Conservation (phyloP, 2,888 invertebrate species). For the Limulus polyphemus region DNA sequence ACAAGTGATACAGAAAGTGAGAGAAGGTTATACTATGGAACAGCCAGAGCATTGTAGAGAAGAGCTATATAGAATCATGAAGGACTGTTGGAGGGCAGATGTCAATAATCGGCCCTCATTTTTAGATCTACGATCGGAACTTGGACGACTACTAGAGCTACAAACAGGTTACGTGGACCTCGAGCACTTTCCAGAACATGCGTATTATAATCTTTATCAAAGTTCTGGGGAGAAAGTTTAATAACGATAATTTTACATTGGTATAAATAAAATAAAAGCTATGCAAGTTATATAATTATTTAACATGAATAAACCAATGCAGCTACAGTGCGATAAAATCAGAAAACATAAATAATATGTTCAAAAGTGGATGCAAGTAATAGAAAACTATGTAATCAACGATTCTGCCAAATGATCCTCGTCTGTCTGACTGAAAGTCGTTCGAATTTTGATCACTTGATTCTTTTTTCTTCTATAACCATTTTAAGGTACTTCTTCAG, state of each 20-base stretch:
- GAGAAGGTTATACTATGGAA: constrained; percentile 62
- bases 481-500: too few relatives aligned
- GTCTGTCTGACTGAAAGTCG: too few relatives aligned
- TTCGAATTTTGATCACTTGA: too few relatives aligned
- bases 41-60: constrained; percentile 65
- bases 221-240: constrained; percentile 8
- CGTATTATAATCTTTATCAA: constrained; percentile 27
- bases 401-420: too few relatives aligned
- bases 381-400: too few relatives aligned
- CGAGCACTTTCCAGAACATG: constrained; percentile 47
- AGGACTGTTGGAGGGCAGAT: constrained; percentile 51
- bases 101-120: constrained; percentile 60
- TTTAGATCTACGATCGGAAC: constrained; percentile 41
- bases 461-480: too few relatives aligned
- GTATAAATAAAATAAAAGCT: too few relatives aligned
- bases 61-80: constrained; percentile 51
- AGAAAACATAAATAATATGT: too few relatives aligned
- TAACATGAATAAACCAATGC: too few relatives aligned
- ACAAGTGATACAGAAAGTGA: constrained; percentile 65
- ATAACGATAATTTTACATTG: not conserved
- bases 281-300: too few relatives aligned
- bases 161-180: constrained; percentile 50
- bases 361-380: too few relatives aligned
- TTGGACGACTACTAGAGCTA: constrained; percentile 18
- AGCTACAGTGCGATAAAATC: too few relatives aligned